Conservation (phyloP, 2,113 vertebrate genomes). For the Dipodomys stephensi region DNA sequence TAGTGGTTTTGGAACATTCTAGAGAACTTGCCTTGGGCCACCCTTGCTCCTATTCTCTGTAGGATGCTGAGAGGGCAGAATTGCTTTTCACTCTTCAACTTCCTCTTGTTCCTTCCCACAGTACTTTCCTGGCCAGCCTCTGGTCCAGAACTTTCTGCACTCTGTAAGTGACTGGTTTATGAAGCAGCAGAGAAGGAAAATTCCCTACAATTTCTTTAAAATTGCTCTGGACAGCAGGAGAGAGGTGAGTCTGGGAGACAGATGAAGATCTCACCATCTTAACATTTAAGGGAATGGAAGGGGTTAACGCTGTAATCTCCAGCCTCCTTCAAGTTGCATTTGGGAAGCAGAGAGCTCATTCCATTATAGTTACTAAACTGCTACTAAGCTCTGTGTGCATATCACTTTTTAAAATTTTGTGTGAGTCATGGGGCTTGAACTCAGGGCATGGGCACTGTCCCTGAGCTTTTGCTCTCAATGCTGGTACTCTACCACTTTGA, state of each 20-base stretch:
- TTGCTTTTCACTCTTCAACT: rapidly evolving
- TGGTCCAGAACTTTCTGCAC: conserved; percentile 89
- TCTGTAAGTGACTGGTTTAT: conserved; percentile 88
- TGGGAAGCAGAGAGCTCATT: neutral
- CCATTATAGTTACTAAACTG: neutral
- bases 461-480: too few relatives aligned
- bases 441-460: too few relatives aligned
- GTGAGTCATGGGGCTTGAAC: too few relatives aligned
- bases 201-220: conserved; percentile 87
- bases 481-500: too few relatives aligned
- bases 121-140: conserved; percentile 93
- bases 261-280: neutral
- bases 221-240: conserved; percentile 87
- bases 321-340: neutral
- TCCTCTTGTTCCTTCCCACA: conserved; percentile 68
- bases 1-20: neutral
- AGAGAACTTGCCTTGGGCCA: neutral
- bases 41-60: neutral
- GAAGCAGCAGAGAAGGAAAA: conserved; percentile 80
- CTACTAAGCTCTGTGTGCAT: too few relatives aligned
- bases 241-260: conserved; percentile 86
- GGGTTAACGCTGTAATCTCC: neutral
- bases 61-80: neutral
- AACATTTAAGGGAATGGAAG: neutral
- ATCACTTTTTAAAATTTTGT: neutral